Evolutionary conservation across 2,113 vertebrate species (phyloP).

Genomic region (Gambusia affinis): DNA sequence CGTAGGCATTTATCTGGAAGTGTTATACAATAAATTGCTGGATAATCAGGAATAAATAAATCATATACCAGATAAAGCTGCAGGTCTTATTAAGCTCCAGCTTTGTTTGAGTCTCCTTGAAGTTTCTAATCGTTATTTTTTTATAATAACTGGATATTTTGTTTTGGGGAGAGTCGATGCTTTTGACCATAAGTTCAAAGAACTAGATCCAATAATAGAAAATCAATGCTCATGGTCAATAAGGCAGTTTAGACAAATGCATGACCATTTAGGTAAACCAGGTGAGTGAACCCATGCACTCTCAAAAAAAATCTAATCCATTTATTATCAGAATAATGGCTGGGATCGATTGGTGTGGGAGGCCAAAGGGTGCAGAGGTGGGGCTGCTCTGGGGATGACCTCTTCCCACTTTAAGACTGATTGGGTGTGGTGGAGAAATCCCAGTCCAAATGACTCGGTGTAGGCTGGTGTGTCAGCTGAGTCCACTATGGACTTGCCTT

Average conservation of each 20-base stretch:
- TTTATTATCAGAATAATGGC: conserved; percentile 74
- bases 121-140: conserved; percentile 24
- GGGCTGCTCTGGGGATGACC: conserved; percentile 70
- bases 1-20: neutral
- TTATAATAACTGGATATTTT: conserved; percentile 48
- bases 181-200: conserved; percentile 51
- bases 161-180: conserved; percentile 28
- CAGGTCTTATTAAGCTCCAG: conserved; percentile 20
- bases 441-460: conserved; percentile 62
- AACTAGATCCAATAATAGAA: conserved; percentile 65
- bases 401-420: conserved; percentile 70
- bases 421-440: conserved; percentile 70
- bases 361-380: conserved; percentile 53
- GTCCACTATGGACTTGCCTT: conserved; percentile 52
- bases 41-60: too few relatives aligned
- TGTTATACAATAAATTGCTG: conserved; percentile 25
- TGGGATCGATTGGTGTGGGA: conserved; percentile 61
- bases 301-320: conserved; percentile 62
- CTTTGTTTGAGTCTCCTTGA: conserved; percentile 7
- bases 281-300: conserved; percentile 51
- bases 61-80: conserved; percentile 25
- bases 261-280: conserved; percentile 58
- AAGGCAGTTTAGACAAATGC: conserved; percentile 64
- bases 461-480: conserved; percentile 43
- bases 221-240: conserved; percentile 66